Conservation (phyloP, 2,888 invertebrate species). For the Rotaria socialis region DNA sequence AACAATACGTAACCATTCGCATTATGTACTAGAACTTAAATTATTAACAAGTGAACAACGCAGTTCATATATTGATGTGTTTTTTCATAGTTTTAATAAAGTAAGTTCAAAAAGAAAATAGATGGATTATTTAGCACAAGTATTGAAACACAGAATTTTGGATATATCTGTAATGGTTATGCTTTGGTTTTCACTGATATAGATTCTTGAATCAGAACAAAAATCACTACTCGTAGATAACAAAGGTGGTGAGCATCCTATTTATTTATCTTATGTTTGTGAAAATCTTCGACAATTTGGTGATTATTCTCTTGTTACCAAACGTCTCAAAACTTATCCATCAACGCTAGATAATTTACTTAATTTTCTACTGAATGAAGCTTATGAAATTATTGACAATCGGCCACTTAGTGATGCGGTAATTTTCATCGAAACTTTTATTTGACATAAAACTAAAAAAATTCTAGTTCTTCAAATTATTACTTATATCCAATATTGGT, state of each 20-base stretch:
- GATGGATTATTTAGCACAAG: too few species aligned
- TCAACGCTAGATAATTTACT: background rate
- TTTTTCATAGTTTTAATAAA: conserved; percentile 26
- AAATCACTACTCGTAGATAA: background rate
- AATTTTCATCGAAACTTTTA: background rate
- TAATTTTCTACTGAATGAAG: conserved; percentile 15
- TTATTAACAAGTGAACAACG: conserved; percentile 15
- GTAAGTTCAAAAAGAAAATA: background rate
- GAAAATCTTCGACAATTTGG: conserved; percentile 35
- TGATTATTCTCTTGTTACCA: conserved; percentile 28
- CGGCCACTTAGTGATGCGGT: background rate
- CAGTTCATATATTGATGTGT: background rate
- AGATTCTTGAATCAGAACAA: conserved; percentile 27
- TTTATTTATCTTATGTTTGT: conserved; percentile 35
- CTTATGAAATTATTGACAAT: conserved; percentile 26
- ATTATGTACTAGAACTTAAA: background rate
- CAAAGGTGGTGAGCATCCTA: conserved; percentile 3
- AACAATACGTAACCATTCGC: background rate
- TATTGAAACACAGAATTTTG: too few species aligned
- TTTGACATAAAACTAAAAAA: background rate
- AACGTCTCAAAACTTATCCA: background rate
- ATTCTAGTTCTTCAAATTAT: conserved; percentile 30
- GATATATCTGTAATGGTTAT: too few species aligned
- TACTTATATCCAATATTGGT: conserved; percentile 30
- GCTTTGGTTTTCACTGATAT: background rate